Evolutionary conservation across 2,888 invertebrate genomes (phyloP), one percentile per base, ranked within the genome.

Genomic region (Sussaba pulchella): DNA sequence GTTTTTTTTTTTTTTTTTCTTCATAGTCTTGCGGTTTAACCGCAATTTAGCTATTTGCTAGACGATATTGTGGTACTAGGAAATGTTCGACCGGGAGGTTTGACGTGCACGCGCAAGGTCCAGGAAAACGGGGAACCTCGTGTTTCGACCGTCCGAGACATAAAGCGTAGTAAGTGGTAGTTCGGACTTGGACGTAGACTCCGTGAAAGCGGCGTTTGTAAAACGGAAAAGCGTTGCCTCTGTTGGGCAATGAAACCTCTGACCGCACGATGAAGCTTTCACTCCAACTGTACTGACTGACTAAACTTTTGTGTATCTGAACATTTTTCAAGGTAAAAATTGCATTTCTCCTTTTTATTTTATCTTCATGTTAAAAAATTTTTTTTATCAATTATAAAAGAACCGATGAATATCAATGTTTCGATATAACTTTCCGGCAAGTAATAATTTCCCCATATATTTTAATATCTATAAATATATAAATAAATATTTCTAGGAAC

Each of bases 1-100:
- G n/a, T 52, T 39, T 39, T 36, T 43, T 19, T 45, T 45, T 26
- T 21, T 0, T 21, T 63, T 19, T 41, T 36, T 78, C 61, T 63
- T 50, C 39, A 47, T 39, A 17, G 17, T 43, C 59, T 26, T 43
- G 21, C 31, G 39, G 72, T 50, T 77, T 73, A 67, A 66, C 67
- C 52, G n/a, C 17, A 31, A 17, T 57, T 57, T 57, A 26, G 17
- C 31, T 31, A 57, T 57, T 57, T 54, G 26, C 3, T 9, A 10
- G 57, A 57, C 31, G 57, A 57, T 57, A 57, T 14, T 24, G 31
- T 31, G 36, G 14, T 57, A 31, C n/a, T 26, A 9, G 57, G 17
- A 31, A 57, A 57, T 31, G 57, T 57, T 57, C 14, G 31, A 17
- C 17, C 57, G 14, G n/a, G 57, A 57, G 14, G 31, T 57, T 57